Evolutionary conservation across 2,797 vertebrate species (phyloP), one percentile per base, ranked within the genome.

Genomic region (Alca torda): DNA sequence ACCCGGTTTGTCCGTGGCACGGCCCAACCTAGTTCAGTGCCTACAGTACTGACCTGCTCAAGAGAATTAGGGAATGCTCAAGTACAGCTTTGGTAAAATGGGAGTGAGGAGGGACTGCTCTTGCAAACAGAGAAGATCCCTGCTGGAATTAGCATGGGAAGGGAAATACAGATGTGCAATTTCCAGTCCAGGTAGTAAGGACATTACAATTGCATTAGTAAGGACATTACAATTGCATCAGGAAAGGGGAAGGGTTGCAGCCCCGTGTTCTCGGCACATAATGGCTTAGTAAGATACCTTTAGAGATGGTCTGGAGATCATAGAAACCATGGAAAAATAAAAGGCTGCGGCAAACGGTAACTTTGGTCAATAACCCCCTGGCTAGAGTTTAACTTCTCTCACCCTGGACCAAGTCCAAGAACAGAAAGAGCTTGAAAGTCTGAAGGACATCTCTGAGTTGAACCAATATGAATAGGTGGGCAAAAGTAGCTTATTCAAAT

Each of bases 21-120:
- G 6, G 25, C 30, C 37, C 30, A 31, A 35, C 26, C 2, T 1
- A 69, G 16, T 53, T 84, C 50, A 19, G 31, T 13, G 28, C 20
- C 15, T 46, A 8, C 56, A 24, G 11, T 45, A 5, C 16, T 18
- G 82, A 46, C 17, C 25, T 64, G 18, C 67, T 35, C 5, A 35
- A 70, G 43, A 28, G 20, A 25, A 54, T 46, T 23, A 0, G 2
- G 16, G 21, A 82, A 10, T 14, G n/a, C 20, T 67, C 0, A 0
- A 77, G 51, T 37, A 37, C 45, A 35, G 61, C 51, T 89, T 35
- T 64, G 39, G 31, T 75, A 3, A 51, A 70, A 56, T 23, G n/a
- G 35, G 31, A 77, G 20, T 33, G 67, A 65, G 33, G 24, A 78
- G 39, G 28, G 31, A 13, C 51, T 86, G 41, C 33, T 33, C 33